Evolutionary conservation across 2,797 vertebrate genomes (phyloP).

Genomic region (Coregonus ussuriensis): DNA sequence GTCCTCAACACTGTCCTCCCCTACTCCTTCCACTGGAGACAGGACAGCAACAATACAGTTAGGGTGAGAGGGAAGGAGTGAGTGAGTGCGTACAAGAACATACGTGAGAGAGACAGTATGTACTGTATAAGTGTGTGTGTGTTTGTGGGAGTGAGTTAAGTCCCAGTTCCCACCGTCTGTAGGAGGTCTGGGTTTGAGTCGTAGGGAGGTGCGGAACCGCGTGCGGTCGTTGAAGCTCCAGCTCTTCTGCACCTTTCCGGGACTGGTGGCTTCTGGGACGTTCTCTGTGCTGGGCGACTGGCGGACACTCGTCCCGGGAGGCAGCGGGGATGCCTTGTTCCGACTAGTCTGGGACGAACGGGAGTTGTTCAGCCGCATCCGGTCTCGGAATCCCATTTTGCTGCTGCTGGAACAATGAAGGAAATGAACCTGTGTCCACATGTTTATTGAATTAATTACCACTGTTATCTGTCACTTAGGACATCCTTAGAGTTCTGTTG

Average conservation of each 20-base stretch:
- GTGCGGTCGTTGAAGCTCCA: slow-evolving; percentile 99
- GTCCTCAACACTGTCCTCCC: slow-evolving; percentile 88
- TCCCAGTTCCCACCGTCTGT: slow-evolving; percentile 76
- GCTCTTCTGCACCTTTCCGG: slow-evolving; percentile 95
- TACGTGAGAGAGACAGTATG: slow-evolving; percentile 11
- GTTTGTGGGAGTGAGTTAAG: neutral
- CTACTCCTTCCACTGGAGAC: slow-evolving; percentile 78
- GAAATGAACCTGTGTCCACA: neutral
- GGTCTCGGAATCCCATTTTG: slow-evolving; percentile 93
- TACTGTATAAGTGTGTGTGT: neutral
- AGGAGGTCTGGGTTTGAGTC: slow-evolving; percentile 84
- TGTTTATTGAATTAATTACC: neutral
- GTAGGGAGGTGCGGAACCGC: slow-evolving; percentile 91
- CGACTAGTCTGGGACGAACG: slow-evolving; percentile 82
- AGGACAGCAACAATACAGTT: neutral
- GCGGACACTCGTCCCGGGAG: slow-evolving; percentile 75
- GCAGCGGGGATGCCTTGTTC: slow-evolving; percentile 79
- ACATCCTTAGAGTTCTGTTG: neutral
- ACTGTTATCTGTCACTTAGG: neutral
- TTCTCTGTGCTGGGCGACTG: slow-evolving; percentile 89
- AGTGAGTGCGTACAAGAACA: neutral
- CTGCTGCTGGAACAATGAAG: slow-evolving; percentile 58
- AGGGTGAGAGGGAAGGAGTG: slow-evolving; percentile 10
- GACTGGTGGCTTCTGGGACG: slow-evolving; percentile 81
- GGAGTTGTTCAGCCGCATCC: slow-evolving; percentile 88